Conservation (phyloP, 2,113 vertebrate genomes). For the pig (Sus scrofa) region DNA sequence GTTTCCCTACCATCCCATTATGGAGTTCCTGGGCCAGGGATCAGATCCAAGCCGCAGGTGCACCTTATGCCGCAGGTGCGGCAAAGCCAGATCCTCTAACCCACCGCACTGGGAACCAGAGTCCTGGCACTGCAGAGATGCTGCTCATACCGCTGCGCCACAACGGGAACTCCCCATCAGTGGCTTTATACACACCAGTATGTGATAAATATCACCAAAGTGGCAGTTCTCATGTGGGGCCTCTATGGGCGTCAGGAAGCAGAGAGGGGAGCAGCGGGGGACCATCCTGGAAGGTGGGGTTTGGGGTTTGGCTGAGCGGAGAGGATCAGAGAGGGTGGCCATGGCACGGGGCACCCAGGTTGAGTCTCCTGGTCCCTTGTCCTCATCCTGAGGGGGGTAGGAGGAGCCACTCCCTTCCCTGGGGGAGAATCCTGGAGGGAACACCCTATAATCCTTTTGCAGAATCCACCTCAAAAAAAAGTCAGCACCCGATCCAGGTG, state of each 20-base stretch:
- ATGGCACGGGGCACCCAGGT: not conserved
- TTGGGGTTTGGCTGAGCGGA: not conserved
- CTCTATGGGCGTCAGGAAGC: not conserved
- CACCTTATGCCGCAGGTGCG: no score
- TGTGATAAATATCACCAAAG: not conserved
- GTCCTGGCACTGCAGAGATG: no score
- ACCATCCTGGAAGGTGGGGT: not conserved
- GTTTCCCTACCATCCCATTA: not conserved
- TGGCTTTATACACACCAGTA: not conserved
- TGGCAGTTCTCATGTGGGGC: fast-evolving
- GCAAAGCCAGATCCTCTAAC: no score
- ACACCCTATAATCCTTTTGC: not conserved
- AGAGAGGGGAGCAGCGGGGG: not conserved
- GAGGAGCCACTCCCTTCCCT: not conserved
- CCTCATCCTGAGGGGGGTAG: not conserved
- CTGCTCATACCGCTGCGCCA: no score
- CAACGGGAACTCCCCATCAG: no score
- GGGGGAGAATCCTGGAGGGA: not conserved
- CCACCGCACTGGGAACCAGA: no score
- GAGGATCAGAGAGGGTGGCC: not conserved
- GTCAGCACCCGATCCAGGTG: not conserved
- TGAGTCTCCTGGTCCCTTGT: not conserved
- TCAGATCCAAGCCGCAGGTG: no score
- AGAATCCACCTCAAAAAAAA: not conserved
- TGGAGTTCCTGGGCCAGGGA: no score